Evolutionary conservation across 2,888 invertebrate genomes (phyloP), one percentile per base, ranked within the genome.

Genomic region (Sclerodermus sp.): DNA sequence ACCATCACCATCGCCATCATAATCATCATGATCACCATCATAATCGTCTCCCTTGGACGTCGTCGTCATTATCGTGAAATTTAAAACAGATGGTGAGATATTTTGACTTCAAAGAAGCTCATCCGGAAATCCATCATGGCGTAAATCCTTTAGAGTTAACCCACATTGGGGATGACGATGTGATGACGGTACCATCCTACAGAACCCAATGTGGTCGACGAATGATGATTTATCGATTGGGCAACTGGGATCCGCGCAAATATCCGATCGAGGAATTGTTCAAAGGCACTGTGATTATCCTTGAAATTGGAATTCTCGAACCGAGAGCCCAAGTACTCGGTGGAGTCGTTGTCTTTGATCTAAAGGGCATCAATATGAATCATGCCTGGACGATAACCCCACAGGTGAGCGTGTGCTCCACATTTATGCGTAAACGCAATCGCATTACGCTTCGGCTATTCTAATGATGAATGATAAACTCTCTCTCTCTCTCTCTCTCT

Each of bases 321-420:
- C 88, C 85, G 5, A 80, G 85, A 8, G 87, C 86, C 0, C 91
- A 91, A 76, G 86, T 91, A 49, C 78, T 89, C 17, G 91, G 91
- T 0, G 91, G 90, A 0, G 81, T 89, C 4, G 88, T 86, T 8
- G 81, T 91, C 48, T 90, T 91, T 61, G 91, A 92, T 74, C 79
- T 91, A 31, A 83, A 85, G 52, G 86, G 87, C 48, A 82, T 91
- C 41, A 82, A 85, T 1, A 82, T 89, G 58, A 83, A 85, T 53
- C 91, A 91, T 55, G 85, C 87, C 0, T 85, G 88, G 83, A 84
- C 89, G 58, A 79, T 90, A 55, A 89, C 90, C 5, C 91, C 91
- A 0, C 82, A 73, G 64, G 78, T 75, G 56, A 8, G 13, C 38
- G n/a, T n/a, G n/a, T n/a, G n/a, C n/a, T n/a, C n/a, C n/a, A n/a